Base-by-base conservation (phyloP, 2,797 vertebrate genomes). In the Tenualosa ilisha region DNA sequence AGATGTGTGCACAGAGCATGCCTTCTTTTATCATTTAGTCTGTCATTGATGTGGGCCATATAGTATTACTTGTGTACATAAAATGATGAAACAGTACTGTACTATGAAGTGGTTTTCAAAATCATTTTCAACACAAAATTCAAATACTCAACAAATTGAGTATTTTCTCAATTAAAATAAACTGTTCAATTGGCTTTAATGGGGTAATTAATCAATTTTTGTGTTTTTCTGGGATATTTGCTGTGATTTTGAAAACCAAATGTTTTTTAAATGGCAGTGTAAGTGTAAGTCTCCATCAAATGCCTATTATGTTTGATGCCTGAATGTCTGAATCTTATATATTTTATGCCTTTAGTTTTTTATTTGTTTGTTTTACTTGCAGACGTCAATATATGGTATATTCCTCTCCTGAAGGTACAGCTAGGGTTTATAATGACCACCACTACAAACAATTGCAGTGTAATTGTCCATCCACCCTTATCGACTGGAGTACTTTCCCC, bases 381-480 rank as follows among this genome's bases (percentile, higher is more conserved):
- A 83, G 53, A 20, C 43, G 5, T 82, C 81, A 75, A 75, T 56
- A 43, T 81, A 72, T 43, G 22, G 85, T 49, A 50, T 88, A 65
- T 81, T 43, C 46, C 79, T 83, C 84, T 75, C 85, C 85, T 87
- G 86, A 87, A 63, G 84, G 84, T 83, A 84, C 81, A 85, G 65
- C 50, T 63, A 79, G 65, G 81, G 22, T 59, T 79, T 79, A 5
- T 79, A 79, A 79, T 43, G 72, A 46, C 17, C 54, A 46, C 40
- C 37, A 7, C 12, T 31, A 31, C 11, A 72, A 72, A 37, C 65
- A 79, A 63, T 40, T 22, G 43, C 15, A 79, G 40, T 20, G 2
- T 6, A 43, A 79, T 3, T 22, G 72, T 46, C 72, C 72, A 79
- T 79, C 72, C 37, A 22, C 40, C 20, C 72, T 79, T 79, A 46